Conservation (phyloP, 1,140 invertebrate species). For the Protaetia brevitarsis region DNA sequence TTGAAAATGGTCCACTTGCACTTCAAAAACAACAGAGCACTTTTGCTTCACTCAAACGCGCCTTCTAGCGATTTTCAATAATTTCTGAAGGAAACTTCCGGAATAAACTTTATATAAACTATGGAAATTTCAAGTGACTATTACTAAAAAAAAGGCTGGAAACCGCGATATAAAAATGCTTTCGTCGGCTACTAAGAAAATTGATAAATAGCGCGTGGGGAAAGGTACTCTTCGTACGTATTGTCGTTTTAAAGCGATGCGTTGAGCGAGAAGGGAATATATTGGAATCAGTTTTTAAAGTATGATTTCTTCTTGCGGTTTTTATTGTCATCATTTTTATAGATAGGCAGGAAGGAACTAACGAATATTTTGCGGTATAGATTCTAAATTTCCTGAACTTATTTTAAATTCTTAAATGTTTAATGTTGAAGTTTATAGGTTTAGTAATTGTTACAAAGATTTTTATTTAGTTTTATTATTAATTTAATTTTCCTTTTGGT, state of each 20-base stretch:
- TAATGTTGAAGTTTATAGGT: no score
- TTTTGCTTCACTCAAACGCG: background rate
- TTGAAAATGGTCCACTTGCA: background rate
- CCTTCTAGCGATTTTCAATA: background rate
- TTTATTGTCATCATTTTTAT: background rate
- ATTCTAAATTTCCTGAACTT: no score
- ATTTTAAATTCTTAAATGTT: no score
- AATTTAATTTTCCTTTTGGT: no score
- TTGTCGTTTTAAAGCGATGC: no score
- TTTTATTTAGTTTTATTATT: no score
- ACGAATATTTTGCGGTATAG: no score
- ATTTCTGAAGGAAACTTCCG: background rate
- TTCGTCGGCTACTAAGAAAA: background rate
- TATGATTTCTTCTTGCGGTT: background rate
- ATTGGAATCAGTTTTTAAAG: background rate
- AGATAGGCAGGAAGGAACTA: background rate
- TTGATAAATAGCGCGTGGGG: background rate
- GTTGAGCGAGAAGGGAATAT: background rate
- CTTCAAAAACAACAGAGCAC: background rate
- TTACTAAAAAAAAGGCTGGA: background rate
- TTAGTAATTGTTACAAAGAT: no score
- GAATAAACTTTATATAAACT: background rate
- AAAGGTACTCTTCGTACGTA: background rate
- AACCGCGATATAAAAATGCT: conserved; percentile 5
- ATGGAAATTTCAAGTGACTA: background rate